Conservation (phyloP, 2,888 invertebrate genomes). For the Caenorhabditis afra region DNA sequence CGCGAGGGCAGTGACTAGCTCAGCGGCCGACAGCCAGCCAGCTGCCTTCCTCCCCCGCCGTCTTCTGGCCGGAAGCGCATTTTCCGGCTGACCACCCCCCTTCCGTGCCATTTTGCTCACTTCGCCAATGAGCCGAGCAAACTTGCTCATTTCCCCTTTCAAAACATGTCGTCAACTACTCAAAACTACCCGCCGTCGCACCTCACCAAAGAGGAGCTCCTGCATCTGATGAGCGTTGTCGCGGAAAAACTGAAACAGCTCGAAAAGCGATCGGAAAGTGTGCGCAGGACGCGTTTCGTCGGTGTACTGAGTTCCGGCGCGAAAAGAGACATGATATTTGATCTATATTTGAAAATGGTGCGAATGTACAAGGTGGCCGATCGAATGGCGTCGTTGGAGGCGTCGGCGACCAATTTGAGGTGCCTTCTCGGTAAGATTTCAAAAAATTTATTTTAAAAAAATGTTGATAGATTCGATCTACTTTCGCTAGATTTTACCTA, state of each 20-base stretch:
- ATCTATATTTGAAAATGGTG: constrained; percentile 37
- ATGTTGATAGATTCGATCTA: background rate
- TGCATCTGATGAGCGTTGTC: constrained; percentile 19
- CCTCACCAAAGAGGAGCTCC: constrained; percentile 45
- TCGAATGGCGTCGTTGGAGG: constrained; percentile 45
- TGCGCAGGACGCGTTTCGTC: constrained; percentile 20
- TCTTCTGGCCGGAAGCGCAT: too few relatives aligned
- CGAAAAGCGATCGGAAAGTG: constrained; percentile 28
- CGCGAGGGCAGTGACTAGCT: too few relatives aligned
- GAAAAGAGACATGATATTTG: constrained; percentile 27
- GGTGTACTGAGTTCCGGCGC: background rate
- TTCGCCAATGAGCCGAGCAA: too few relatives aligned
- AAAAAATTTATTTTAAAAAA: background rate
- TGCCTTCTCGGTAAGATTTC: constrained; percentile 53
- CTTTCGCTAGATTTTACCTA: background rate
- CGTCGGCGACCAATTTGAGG: constrained; percentile 46
- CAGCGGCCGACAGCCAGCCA: too few relatives aligned
- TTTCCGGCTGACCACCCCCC: background rate
- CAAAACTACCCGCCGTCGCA: constrained; percentile 18
- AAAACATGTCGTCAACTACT: constrained; percentile 12
- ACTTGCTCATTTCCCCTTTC: background rate
- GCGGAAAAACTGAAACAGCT: constrained; percentile 10
- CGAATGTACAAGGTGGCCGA: constrained; percentile 38
- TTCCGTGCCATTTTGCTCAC: background rate
- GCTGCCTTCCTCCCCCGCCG: too few relatives aligned